Percentiles rank a stretch among this genome's conserved stretches.
Conservation (phyloP, 37 sponge, comb jelly and placozoan genomes). For the Cliona cf. orientalis region DNA sequence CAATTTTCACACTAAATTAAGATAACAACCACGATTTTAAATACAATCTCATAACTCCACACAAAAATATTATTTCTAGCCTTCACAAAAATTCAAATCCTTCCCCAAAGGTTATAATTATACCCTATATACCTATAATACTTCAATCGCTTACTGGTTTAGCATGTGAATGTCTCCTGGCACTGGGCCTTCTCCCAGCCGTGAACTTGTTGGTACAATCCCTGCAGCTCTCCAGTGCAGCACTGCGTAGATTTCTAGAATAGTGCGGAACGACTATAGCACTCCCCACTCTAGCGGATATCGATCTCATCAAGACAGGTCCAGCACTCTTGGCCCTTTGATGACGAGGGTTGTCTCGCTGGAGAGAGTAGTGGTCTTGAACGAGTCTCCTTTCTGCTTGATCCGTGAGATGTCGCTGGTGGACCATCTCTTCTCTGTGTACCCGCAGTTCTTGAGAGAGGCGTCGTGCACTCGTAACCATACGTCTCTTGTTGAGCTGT, state of each 20-base stretch:
- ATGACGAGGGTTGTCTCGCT: background rate
- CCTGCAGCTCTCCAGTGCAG: constrained; percentile 55
- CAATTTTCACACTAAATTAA: constrained; percentile 67
- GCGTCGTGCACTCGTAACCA: constrained; percentile 58
- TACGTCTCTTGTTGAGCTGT: constrained; percentile 48
- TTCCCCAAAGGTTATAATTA: background rate
- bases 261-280: constrained; percentile 61
- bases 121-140: background rate
- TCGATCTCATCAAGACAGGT: constrained; percentile 56
- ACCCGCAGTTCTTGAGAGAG: constrained; percentile 42
- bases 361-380: constrained; percentile 39
- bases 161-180: constrained; percentile 59
- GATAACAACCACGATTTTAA: background rate
- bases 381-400: constrained; percentile 67
- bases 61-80: background rate
- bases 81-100: background rate
- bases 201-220: constrained; percentile 56
- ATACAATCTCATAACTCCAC: background rate
- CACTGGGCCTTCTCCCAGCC: constrained; percentile 51
- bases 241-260: constrained; percentile 57
- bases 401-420: constrained; percentile 63
- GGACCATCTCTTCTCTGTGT: constrained; percentile 50
- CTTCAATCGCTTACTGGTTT: constrained; percentile 20
- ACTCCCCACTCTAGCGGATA: constrained; percentile 66
- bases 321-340: constrained; percentile 62